A percentile compares a stretch with the other conserved stretches of the same genome.
These are phyloP conservation scores for Galemys pyrenaicus DNA, from an alignment of 2,113 vertebrate species.

Conservation along the genomic window DNA sequence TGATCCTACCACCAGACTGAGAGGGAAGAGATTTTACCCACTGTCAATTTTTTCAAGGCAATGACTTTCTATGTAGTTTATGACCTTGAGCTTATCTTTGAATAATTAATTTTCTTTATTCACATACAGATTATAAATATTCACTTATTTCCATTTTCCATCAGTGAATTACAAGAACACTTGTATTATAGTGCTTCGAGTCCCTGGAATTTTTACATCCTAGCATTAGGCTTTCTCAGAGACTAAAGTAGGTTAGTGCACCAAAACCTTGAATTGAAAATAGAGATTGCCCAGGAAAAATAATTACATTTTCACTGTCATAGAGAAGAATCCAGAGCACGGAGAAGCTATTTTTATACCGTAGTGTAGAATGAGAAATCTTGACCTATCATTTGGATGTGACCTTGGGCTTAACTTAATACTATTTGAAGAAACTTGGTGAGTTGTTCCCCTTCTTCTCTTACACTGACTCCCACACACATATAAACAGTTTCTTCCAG, in stretches of 20 bases:
- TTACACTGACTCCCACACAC: not conserved
- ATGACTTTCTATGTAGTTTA: not conserved
- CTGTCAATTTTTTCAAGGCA: not conserved
- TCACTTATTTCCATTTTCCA: conserved; percentile 19
- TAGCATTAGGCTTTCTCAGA: conserved; percentile 31
- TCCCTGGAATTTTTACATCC: not conserved
- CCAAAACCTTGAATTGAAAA: conserved; percentile 55
- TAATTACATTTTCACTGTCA: conserved; percentile 35
- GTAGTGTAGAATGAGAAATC: conserved; percentile 47
- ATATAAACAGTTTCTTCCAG: not conserved
- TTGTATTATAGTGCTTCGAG: conserved; percentile 23
- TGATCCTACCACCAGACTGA: not conserved
- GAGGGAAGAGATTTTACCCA: not conserved
- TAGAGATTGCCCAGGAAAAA: conserved; percentile 37
- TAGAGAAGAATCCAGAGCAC: conserved; percentile 48
- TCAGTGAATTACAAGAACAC: not conserved
- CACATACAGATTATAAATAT: conserved; percentile 11
- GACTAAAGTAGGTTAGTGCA: conserved; percentile 47
- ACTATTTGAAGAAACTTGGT: conserved; percentile 52
- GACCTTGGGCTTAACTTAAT: conserved; percentile 1
- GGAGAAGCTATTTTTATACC: conserved; percentile 48
- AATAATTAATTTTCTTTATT: conserved; percentile 19
- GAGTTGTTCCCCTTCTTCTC: not conserved
- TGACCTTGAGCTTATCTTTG: conserved; percentile 40
- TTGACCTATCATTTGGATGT: conserved; percentile 52